Evolutionary conservation across 2,888 invertebrate species (phyloP), one percentile per base, ranked within the genome.

Genomic region (Pachliopta kotzebuea): DNA sequence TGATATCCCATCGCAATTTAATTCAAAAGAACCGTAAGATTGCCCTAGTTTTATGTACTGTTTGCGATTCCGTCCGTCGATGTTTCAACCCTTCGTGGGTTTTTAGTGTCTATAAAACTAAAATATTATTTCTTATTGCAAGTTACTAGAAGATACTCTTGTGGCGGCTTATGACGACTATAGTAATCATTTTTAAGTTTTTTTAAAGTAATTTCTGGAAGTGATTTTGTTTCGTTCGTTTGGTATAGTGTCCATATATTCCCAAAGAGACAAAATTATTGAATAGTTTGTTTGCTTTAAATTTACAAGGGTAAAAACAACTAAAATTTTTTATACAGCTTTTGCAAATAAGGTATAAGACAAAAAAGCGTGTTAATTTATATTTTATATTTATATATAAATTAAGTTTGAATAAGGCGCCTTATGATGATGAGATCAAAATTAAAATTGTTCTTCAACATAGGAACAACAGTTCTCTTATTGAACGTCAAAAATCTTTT

Each of bases 1-100:
- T 56, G 42, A 56, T 60, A 24, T n/a, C 56, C 60, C 45, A 60
- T 60, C 64, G 26, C 60, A 29, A 65, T 60, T 45, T 57, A 53
- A 56, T 60, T 56, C 56, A 52, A 50, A 52, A 52, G 42, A 56
- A 60, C 53, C 52, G 56, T 60, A 52, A 65, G 52, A 53, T 56
- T 53, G 78, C 80, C 80, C 76, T 80, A 84, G 85, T 84, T 86
- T 88, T 87, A 86, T 84, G 80, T 85, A 86, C 85, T 87, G 88
- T 88, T 88, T 88, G 86, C 79, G 81, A 83, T 81, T 80, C 80
- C 83, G 79, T 77, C 83, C 84, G 83, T 76, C 81, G 77, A 84
- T 85, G 84, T 85, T 86, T 84, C 78, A 86, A 85, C 85, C 85
- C 85, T 82, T 84, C 80, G 77, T 80, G 74, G 74, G 72, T 72